Base-by-base conservation (phyloP, 2,113 vertebrate species). In the Felis chaus region DNA sequence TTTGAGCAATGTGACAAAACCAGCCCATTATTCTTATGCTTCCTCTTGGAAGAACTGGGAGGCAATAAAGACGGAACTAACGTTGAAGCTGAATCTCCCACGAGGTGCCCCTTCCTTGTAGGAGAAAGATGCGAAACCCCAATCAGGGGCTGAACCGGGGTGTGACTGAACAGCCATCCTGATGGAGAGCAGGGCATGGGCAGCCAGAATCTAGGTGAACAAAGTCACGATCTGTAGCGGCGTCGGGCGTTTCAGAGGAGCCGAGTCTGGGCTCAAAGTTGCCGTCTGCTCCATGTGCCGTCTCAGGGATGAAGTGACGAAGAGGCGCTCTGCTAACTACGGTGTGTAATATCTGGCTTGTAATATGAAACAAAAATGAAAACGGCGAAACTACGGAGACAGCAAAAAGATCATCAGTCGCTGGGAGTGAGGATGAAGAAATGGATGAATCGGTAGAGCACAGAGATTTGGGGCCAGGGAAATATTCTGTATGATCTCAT, bases 191-290 rank as follows among this genome's bases (percentile, higher is more conserved):
- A 7, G 5, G 4, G 36, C 45, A 3, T 1, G 3, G 29, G 15
- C 0, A 3, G 45, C 13, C 23, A 33, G 25, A 68, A 45, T 18
- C 16, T 10, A 61, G 12, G 27, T 7, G 8, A 66, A 36, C 15
- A 33, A 8, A 71, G 7, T 23, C 10, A 25, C 27, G 4, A 0
- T 14, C 33, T 39, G 16, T 31, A 31, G 13, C 9, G 27, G 13
- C 39, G 18, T 23, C 21, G 36, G 19, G 25, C 4, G 1, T 2
- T 1, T 15, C 3, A 1, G 23, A 1, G 10, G 15, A 71, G 12
- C n/a, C 14, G 4, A n/a, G 3, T 6, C 9, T 41, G 5, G 3
- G 29, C 73, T 31, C 41, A 13, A 1, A 25, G 10, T 36, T 12
- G 12, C 50, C 16, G 19, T 2, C 12, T 1, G 23, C 36, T 41